These are phyloP conservation scores for Tetragnatha montana DNA, from an alignment of 2,888 invertebrate species.

Conservation along the genomic window DNA sequence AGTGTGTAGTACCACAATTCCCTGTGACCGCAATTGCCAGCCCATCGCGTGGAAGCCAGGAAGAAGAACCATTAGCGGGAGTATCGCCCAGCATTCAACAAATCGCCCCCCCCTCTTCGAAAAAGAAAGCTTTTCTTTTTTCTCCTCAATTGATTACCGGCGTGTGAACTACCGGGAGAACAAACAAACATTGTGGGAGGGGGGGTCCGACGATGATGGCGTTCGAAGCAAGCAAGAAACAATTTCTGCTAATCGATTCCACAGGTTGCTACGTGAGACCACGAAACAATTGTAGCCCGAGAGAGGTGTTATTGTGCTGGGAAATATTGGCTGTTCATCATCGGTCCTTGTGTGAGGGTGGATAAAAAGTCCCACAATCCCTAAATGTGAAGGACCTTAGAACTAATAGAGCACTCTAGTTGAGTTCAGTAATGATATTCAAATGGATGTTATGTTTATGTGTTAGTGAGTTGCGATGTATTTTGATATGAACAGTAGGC, in stretches of 20 bases:
- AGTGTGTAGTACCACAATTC: too few species aligned
- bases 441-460: too few species aligned
- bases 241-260: constrained; percentile 56
- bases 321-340: constrained; percentile 24
- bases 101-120: constrained; percentile 30
- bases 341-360: not conserved
- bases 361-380: too few species aligned
- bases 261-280: constrained; percentile 66
- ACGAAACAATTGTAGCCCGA: constrained; percentile 40
- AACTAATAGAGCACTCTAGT: too few species aligned
- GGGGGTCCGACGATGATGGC: constrained; percentile 55
- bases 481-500: too few species aligned
- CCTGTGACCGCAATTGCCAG: too few species aligned
- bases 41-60: not conserved
- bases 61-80: constrained; percentile 38
- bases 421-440: too few species aligned
- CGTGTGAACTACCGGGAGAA: constrained; percentile 30
- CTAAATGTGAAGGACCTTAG: too few species aligned
- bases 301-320: not conserved
- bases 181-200: constrained; percentile 41
- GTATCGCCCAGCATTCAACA: constrained; percentile 50
- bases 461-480: too few species aligned
- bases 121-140: constrained; percentile 22
- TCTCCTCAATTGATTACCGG: constrained; percentile 55
- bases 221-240: constrained; percentile 39